phyloP scores from a whole-genome alignment of 2,113 vertebrate genomes.

The Serinus canaria region DNA sequence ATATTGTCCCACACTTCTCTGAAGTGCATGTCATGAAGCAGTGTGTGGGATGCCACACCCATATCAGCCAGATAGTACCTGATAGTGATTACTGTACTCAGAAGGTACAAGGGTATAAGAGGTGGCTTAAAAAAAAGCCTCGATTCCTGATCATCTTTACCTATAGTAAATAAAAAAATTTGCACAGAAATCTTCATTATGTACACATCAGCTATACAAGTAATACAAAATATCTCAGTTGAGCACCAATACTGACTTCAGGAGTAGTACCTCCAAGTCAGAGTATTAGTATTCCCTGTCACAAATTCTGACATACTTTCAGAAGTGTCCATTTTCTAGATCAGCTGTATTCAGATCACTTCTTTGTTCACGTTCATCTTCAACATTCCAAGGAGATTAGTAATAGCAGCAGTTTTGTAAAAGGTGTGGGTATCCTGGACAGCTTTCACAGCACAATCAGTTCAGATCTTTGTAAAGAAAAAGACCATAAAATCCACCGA shows the following conservation, averaged over 20 bases:
- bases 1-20: not conserved
- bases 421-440: not conserved
- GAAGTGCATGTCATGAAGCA: not conserved
- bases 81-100: not conserved
- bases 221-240: slow-evolving; percentile 7
- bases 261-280: not conserved
- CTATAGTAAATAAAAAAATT: not conserved
- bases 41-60: not conserved
- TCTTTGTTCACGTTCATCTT: not conserved
- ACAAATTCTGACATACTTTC: not conserved
- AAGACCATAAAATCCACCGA: not conserved
- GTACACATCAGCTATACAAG: not conserved
- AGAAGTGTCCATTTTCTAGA: not conserved
- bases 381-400: not conserved
- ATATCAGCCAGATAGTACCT: not conserved
- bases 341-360: not conserved
- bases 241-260: slow-evolving; percentile 39
- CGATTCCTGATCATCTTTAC: not conserved
- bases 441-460: not conserved
- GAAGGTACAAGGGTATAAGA: not conserved
- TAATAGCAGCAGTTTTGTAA: slow-evolving; percentile 38
- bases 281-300: slow-evolving; percentile 39
- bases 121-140: not conserved
- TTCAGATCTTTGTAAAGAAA: slow-evolving; percentile 1
- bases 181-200: not conserved